Evolutionary conservation across 1,140 invertebrate genomes (phyloP).

Genomic region (Trinorchestia longiramus): DNA sequence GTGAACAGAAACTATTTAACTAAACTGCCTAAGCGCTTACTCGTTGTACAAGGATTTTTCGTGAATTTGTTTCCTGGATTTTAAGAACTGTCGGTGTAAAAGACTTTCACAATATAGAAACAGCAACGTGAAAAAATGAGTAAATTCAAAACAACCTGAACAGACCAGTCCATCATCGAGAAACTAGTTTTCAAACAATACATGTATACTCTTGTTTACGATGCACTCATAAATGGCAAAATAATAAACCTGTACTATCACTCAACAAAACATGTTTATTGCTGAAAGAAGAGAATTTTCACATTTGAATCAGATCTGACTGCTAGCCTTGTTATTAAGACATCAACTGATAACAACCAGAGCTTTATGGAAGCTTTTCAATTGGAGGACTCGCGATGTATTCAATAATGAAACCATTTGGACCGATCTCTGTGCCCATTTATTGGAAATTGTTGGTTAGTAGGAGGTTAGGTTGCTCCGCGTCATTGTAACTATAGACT

Average conservation of each 20-base stretch:
- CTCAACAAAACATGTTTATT: not conserved
- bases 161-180: not conserved
- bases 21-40: too few relatives aligned
- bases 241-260: not conserved
- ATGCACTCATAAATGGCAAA: not conserved
- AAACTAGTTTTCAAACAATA: not conserved
- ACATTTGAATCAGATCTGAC: not conserved
- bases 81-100: not conserved
- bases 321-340: not conserved
- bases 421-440: constrained; percentile 6
- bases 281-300: not conserved
- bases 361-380: not conserved
- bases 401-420: constrained; percentile 19
- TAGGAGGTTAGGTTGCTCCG: not conserved
- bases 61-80: not conserved
- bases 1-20: not conserved
- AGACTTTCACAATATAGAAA: not conserved
- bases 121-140: not conserved
- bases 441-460: constrained; percentile 11
- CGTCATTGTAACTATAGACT: not conserved
- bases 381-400: not conserved
- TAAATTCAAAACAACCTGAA: not conserved
- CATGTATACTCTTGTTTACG: not conserved
- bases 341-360: not conserved
- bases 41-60: too few relatives aligned